Percentiles rank a stretch among this genome's conserved stretches.
Conservation (phyloP, 2,113 vertebrate genomes). For the zebrafish (Danio rerio) region GRCz12tu NC_133181.1:41740501-41741000, state of each 20-base stretch:
- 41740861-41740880: neutral
- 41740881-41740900: neutral
- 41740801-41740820: neutral
- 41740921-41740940: slow-evolving; percentile 77
- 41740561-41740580: slow-evolving; percentile 2
- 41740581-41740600: slow-evolving; percentile 28
- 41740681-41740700: neutral
- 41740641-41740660: neutral
- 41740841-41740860: slow-evolving; percentile 14
- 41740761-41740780: neutral
- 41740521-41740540: neutral
- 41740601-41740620: neutral
- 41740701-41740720: neutral
- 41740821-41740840: slow-evolving; percentile 18
- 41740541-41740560: slow-evolving; percentile 11
- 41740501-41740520: neutral
- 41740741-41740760: neutral
- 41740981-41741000: slow-evolving; percentile 72
- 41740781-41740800: slow-evolving; percentile 12
- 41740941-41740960: slow-evolving; percentile 76
- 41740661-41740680: slow-evolving; percentile 23
- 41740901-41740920: slow-evolving; percentile 70
- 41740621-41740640: neutral
- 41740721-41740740: neutral
- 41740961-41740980: slow-evolving; percentile 77